A percentile compares a stretch with the other conserved stretches of the same genome.
Conservation (phyloP, 2,797 vertebrate species). For the Columba guinea region DNA sequence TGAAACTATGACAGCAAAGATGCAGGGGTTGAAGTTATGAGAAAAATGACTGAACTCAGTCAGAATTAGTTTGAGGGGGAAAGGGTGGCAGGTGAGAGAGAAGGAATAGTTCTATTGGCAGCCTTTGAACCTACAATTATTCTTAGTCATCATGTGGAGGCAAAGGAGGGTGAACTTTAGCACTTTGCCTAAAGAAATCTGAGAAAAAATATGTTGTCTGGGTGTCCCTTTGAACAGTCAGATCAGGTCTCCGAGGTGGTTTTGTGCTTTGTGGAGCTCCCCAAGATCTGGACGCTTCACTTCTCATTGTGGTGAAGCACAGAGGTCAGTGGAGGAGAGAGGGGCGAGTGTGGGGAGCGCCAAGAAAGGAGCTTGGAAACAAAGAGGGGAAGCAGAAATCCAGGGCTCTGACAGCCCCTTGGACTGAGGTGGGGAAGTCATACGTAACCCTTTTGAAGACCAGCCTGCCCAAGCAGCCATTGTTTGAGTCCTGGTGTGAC, state of each 20-base stretch:
- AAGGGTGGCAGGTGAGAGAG: not conserved
- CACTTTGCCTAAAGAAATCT: not conserved
- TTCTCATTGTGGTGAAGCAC: not conserved
- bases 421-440: constrained; percentile 52
- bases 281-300: not conserved
- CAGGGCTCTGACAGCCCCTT: constrained; percentile 32
- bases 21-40: not conserved
- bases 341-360: rapidly evolving
- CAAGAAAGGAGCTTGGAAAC: constrained; percentile 21
- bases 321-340: not conserved
- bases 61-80: not conserved
- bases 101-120: not conserved
- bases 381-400: constrained; percentile 58
- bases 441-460: constrained; percentile 6
- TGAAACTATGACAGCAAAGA: not conserved
- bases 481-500: constrained; percentile 21
- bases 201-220: not conserved
- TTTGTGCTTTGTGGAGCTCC: not conserved
- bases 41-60: not conserved
- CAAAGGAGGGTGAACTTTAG: not conserved
- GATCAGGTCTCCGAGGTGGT: not conserved
- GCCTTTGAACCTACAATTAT: not conserved
- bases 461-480: constrained; percentile 11
- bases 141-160: not conserved
- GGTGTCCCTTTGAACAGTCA: not conserved